A percentile compares a stretch with the other conserved stretches of the same genome.
Conservation (phyloP, 2,113 vertebrate species). For the Dipodomys merriami region DNA sequence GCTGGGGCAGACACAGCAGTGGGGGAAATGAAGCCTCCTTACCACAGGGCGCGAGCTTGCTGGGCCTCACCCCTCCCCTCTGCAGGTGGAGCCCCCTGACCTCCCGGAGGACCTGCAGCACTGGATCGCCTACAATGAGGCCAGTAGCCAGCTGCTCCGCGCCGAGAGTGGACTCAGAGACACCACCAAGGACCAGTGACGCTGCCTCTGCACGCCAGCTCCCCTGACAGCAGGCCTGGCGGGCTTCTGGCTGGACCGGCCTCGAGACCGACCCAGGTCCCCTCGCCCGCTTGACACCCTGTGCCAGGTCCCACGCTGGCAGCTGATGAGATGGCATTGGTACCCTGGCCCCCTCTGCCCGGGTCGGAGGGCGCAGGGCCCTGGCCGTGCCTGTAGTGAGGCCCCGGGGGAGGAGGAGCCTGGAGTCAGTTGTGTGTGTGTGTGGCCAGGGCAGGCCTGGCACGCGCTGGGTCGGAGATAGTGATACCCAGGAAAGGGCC, state of each 20-base stretch:
- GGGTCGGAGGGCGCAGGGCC: too few relatives aligned
- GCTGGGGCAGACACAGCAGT: neutral
- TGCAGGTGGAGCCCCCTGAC: conserved; percentile 91
- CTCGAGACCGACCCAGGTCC: neutral
- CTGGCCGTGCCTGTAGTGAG: neutral
- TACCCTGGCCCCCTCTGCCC: neutral
- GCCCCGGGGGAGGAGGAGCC: neutral
- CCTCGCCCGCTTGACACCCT: neutral
- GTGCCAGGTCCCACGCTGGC: neutral
- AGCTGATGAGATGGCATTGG: neutral
- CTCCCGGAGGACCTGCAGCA: conserved; percentile 91
- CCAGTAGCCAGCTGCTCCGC: conserved; percentile 91
- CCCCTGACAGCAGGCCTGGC: accelerated
- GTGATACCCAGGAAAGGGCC: neutral
- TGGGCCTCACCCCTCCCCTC: neutral
- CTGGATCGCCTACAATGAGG: conserved; percentile 91
- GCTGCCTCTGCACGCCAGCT: accelerated
- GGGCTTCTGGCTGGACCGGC: neutral
- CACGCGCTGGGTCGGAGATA: neutral
- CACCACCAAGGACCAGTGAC: conserved; percentile 72
- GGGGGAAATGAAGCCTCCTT: neutral
- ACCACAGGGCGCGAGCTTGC: too few relatives aligned
- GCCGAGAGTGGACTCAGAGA: conserved; percentile 83
- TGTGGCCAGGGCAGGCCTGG: neutral
- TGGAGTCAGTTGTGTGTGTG: neutral